phyloP scores from a whole-genome alignment of 2,888 invertebrate species.

The Calameuta idolon region DNA sequence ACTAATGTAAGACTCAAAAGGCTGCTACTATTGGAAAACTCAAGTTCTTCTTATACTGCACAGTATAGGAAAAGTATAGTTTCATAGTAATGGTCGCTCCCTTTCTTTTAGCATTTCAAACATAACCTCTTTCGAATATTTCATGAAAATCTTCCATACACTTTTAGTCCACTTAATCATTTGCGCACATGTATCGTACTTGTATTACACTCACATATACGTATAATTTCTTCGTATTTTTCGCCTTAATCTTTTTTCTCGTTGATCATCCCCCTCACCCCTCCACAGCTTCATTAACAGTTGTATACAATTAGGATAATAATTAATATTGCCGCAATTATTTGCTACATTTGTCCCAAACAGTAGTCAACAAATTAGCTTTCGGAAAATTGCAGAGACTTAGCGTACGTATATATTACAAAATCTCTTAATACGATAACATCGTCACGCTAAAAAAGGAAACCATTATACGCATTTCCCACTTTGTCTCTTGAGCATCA shows the following conservation, averaged over 20 bases:
- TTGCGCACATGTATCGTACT: too few relatives aligned
- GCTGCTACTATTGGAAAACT: slow-evolving; percentile 45
- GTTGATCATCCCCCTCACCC: not conserved
- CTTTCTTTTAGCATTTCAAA: slow-evolving; percentile 9
- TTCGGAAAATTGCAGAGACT: slow-evolving; percentile 28
- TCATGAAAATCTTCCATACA: too few relatives aligned
- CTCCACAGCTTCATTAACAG: slow-evolving; percentile 36
- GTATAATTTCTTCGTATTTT: slow-evolving; percentile 25
- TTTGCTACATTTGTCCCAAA: slow-evolving; percentile 48
- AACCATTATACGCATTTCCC: not conserved
- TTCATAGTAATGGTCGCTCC: slow-evolving; percentile 45
- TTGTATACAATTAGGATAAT: slow-evolving; percentile 57
- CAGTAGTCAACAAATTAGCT: slow-evolving; percentile 47
- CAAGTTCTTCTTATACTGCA: slow-evolving; percentile 42
- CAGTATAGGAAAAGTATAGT: too few relatives aligned
- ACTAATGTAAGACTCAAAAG: slow-evolving; percentile 32
- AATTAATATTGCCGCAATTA: slow-evolving; percentile 58
- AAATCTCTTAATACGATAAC: not conserved
- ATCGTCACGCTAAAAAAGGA: not conserved
- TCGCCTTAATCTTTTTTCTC: slow-evolving; percentile 13
- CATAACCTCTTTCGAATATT: too few relatives aligned
- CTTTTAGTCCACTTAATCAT: too few relatives aligned
- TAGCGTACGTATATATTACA: not conserved
- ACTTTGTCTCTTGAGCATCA: slow-evolving; percentile 4
- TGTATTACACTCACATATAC: not conserved